Evolutionary conservation across 2,797 vertebrate genomes (phyloP), one percentile per base, ranked within the genome.

Genomic region (Synaphobranchus kaupii): DNA sequence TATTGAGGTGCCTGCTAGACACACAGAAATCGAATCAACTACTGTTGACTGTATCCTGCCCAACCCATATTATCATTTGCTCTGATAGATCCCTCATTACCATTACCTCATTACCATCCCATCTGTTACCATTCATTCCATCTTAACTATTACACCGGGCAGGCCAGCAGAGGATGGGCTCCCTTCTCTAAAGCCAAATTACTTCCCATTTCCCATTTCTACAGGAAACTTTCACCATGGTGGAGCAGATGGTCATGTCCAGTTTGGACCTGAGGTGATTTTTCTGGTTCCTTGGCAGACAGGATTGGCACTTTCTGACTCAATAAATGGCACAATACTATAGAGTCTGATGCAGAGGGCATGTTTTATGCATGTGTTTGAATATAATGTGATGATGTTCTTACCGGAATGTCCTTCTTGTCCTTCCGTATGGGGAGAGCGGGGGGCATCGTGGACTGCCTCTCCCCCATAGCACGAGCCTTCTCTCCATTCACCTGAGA

Each of bases 391-490:
- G n/a, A 9, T 25, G 22, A 10, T 17, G 22, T 22, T 63, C 78
- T 84, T 94, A 97, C 96, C 91, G 95, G 94, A 12, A 96, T 87
- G 86, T 96, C 96, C 90, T 97, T 97, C 90, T 95, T 97, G 89
- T 97, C 97, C 93, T 91, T 96, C 89, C 92, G 94, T 50, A 91
- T 91, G 73, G 92, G 76, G 66, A 90, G 89, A 88, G 89, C 87
- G 52, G 93, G 89, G 87, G 95, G 93, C 90, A 89, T 92, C 31
- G 93, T 92, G 84, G 94, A 94, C 92, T 95, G 94, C 0, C 89
- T 93, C 88, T 97, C 96, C 52, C 87, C 92, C 1, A 39, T 71
- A 0, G 92, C 94, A 9, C 92, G 93, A 0, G 95, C 96, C 93
- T 93, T 94, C 54, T 96, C 96, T 89, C 95, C 96, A 89, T 96